Base-by-base conservation (phyloP, 2,797 vertebrate genomes). In the Sparus aurata region DNA sequence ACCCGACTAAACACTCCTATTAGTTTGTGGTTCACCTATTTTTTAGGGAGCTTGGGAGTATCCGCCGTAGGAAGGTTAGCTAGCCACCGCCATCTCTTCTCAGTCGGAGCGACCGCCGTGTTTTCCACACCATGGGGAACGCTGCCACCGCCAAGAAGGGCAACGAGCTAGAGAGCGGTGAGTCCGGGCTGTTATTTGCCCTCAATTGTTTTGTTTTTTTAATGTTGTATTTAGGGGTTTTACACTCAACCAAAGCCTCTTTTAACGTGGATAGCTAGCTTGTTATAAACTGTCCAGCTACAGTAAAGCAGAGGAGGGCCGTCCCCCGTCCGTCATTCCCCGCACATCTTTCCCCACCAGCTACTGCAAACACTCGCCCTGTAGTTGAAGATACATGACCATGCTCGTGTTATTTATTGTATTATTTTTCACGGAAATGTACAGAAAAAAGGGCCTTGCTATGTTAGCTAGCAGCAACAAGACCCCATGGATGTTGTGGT, bases 81-180 rank as follows among this genome's bases (percentile, higher is more conserved):
- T 83, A 91, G 92, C 91, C 85, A 68, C 85, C 90, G 89, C 93
- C 93, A 90, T 93, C 92, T 93, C 89, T 73, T 86, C 83, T 87
- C 83, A 79, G 85, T 84, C 89, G 86, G 87, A 90, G 92, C 93
- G 84, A 82, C 73, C 87, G 86, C 89, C 86, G 94, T 90, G 93
- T 94, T 93, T 94, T 94, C 95, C 95, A 83, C 85, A 94, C 91
- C 93, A 98, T 98, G 98, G 97, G 97, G 86, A 98, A 99, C 97
- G 96, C 98, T 79, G 97, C 98, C 84, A 96, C 97, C 87, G 97
- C 97, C 95, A 98, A 98, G 96, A 97, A 98, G 94, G 97, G 97
- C 96, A 97, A 97, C 96, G 98, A 99, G 95, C 95, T 98, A 77
- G 98, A 98, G 95, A 99, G 97, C 95, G 98, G 98, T 98, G 95